Percentiles rank a stretch among this genome's conserved stretches.
These are phyloP conservation scores for Chloromyia formosa DNA, from an alignment of 2,888 invertebrate genomes.

Conservation along the genomic window DNA sequence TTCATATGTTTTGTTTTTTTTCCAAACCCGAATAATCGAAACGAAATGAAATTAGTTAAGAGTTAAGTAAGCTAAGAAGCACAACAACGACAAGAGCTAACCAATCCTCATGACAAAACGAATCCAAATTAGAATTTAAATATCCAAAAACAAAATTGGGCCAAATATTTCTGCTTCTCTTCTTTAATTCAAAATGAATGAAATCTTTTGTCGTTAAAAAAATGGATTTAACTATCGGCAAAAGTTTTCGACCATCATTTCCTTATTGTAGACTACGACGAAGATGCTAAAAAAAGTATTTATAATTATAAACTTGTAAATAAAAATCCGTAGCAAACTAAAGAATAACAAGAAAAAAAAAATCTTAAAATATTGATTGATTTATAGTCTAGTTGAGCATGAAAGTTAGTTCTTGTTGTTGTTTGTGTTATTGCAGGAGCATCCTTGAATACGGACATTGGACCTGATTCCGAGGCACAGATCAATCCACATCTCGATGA, in stretches of 20 bases:
- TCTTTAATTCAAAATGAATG: no score
- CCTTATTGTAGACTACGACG: no score
- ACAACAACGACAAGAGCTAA: conserved; percentile 42
- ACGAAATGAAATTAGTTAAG: neutral
- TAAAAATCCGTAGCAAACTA: neutral
- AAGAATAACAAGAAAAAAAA: neutral
- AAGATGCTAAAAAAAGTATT: neutral
- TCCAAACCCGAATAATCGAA: neutral
- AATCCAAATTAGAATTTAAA: neutral
- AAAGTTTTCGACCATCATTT: neutral
- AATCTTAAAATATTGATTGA: conserved; percentile 2
- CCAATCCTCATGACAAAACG: neutral
- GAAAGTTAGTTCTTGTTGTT: conserved; percentile 64
- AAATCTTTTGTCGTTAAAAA: no score
- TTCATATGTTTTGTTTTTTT: conserved; percentile 5
- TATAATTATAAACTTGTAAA: neutral
- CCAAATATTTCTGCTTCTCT: no score
- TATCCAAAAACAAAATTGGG: no score
- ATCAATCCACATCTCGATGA: conserved; percentile 70
- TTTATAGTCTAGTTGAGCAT: conserved; percentile 10
- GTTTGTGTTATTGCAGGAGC: conserved; percentile 71
- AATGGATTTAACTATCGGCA: neutral
- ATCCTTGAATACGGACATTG: conserved; percentile 69
- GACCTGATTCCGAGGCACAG: conserved; percentile 70
- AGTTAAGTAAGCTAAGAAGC: neutral